phyloP scores from a whole-genome alignment of 2,888 invertebrate genomes.

The Dynastes tityus region DNA sequence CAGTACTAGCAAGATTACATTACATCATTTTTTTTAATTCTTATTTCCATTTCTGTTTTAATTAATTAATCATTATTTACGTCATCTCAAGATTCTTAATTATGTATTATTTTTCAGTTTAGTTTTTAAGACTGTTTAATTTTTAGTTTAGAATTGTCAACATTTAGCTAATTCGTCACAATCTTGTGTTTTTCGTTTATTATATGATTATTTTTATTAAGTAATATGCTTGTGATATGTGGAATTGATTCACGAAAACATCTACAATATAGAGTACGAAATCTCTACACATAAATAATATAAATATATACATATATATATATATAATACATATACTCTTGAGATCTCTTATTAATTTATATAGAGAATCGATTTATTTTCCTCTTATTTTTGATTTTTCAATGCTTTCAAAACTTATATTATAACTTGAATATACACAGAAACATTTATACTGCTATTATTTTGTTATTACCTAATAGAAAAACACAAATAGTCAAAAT shows the following conservation, averaged over 20 bases:
- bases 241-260: conserved; percentile 60
- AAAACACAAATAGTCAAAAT: conserved; percentile 8
- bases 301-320: conserved; percentile 44
- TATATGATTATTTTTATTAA: conserved; percentile 35
- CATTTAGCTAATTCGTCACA: conserved; percentile 27
- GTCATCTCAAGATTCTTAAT: conserved; percentile 12
- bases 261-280: conserved; percentile 56
- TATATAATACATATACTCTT: conserved; percentile 42
- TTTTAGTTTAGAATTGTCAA: conserved; percentile 42
- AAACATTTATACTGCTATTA: background rate
- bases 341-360: conserved; percentile 46
- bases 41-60: conserved; percentile 6
- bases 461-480: background rate
- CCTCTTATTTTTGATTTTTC: conserved; percentile 9
- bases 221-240: conserved; percentile 63
- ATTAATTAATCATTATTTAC: background rate
- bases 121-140: conserved; percentile 49
- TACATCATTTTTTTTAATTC: conserved; percentile 4
- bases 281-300: conserved; percentile 58
- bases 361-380: conserved; percentile 34
- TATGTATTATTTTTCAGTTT: conserved; percentile 40
- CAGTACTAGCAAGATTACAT: conserved; percentile 44
- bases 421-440: conserved; percentile 21
- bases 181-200: conserved; percentile 33
- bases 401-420: conserved; percentile 12